A percentile compares a stretch with the other conserved stretches of the same genome.
Evolutionary conservation across 2,113 vertebrate genomes (phyloP).

Genomic region (Nyctereutes procyonoides): DNA sequence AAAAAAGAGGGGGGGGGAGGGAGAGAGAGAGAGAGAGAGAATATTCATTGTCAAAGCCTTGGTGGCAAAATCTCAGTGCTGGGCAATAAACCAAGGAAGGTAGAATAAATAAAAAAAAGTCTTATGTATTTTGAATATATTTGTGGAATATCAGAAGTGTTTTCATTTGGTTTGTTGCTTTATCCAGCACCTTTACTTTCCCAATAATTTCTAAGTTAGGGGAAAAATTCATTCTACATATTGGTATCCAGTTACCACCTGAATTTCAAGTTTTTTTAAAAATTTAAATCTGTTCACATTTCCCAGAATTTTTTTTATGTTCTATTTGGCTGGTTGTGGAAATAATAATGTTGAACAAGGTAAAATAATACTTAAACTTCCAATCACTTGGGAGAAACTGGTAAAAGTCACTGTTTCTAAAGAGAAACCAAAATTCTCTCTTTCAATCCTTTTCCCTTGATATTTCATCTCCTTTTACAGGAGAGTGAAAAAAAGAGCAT

Average conservation of each 20-base stretch:
- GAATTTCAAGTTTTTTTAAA: not conserved
- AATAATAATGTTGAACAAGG: not conserved
- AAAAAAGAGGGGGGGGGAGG: not conserved
- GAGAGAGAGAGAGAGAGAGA: not conserved
- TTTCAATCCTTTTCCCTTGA: not conserved
- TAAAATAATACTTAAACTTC: slow-evolving; percentile 13
- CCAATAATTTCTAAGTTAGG: not conserved
- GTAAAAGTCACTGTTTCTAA: not conserved
- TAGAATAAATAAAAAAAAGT: not conserved
- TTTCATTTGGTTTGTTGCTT: not conserved
- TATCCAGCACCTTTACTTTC: not conserved
- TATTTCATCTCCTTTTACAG: not conserved
- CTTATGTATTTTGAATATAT: not conserved
- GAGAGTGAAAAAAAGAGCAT: not conserved
- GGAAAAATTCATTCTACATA: not conserved
- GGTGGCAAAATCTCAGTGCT: not conserved
- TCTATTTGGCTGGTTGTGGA: not conserved
- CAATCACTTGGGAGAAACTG: not conserved
- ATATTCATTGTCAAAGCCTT: not conserved
- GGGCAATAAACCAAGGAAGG: not conserved
- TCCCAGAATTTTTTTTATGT: not conserved
- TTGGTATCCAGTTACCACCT: not conserved
- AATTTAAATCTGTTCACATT: not conserved
- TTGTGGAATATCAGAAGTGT: not conserved
- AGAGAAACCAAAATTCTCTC: not conserved